Evolutionary conservation across 2,113 vertebrate species (phyloP).

Genomic region (Cynocephalus volans): DNA sequence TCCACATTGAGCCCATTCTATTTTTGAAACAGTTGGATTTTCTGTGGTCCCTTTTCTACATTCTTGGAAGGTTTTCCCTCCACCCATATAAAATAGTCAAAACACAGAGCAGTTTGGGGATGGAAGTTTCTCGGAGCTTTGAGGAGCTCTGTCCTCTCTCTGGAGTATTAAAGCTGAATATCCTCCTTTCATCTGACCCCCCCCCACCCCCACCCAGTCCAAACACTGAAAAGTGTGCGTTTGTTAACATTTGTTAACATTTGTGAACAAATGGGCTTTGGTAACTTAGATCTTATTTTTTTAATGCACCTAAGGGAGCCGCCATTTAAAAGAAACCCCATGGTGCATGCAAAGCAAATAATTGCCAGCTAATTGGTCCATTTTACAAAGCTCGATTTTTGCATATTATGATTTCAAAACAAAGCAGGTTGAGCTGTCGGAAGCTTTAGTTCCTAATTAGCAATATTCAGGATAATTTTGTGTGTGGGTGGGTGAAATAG

Average conservation of each 20-base stretch:
- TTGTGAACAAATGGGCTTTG: constrained; percentile 41
- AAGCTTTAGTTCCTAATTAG: constrained; percentile 58
- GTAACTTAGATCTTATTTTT: constrained; percentile 47
- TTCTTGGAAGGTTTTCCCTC: background rate
- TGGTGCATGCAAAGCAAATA: constrained; percentile 25
- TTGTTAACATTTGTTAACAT: constrained; percentile 24
- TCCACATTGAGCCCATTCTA: background rate
- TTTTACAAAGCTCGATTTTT: constrained; percentile 56
- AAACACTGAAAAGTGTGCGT: background rate
- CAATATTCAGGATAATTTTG: background rate
- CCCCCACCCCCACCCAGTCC: background rate
- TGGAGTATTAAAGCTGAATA: background rate
- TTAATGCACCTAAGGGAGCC: constrained; percentile 48
- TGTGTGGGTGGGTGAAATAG: background rate
- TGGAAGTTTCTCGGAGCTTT: background rate
- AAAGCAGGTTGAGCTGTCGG: constrained; percentile 53
- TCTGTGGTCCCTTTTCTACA: background rate
- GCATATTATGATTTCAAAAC: constrained; percentile 55
- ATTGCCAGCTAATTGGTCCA: constrained; percentile 57
- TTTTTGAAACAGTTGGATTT: background rate
- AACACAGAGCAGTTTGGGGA: background rate
- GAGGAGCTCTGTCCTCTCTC: background rate
- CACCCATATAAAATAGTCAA: background rate
- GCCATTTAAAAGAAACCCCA: background rate
- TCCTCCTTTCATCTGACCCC: background rate